Evolutionary conservation across 2,888 invertebrate species (phyloP).

Genomic region (Antitype chi): DNA sequence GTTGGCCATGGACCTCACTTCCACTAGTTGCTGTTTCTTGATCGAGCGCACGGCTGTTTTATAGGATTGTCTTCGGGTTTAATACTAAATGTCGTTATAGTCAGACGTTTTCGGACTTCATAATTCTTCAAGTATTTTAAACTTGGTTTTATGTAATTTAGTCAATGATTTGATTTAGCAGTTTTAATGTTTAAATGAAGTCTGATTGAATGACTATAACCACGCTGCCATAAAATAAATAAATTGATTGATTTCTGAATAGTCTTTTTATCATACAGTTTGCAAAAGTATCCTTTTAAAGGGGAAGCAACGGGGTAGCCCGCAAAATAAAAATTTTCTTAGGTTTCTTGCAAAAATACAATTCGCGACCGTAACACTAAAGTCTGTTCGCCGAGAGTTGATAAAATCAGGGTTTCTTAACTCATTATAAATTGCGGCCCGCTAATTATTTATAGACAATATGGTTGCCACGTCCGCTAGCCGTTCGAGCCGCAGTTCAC

Average conservation of each 20-base stretch:
- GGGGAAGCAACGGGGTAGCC: no score
- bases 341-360: no score
- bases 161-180: background rate
- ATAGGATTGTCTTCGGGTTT: constrained; percentile 74
- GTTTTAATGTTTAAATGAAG: background rate
- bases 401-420: no score
- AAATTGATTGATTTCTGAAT: constrained; percentile 47
- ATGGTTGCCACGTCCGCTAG: no score
- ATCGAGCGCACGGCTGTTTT: constrained; percentile 97
- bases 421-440: no score
- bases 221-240: constrained; percentile 32
- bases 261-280: no score
- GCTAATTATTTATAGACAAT: no score
- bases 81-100: constrained; percentile 71
- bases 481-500: no score
- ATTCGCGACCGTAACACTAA: no score
- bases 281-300: no score
- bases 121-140: background rate
- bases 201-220: constrained; percentile 47
- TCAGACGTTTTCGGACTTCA: constrained; percentile 34
- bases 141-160: background rate
- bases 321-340: no score
- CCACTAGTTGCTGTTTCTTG: constrained; percentile 98
- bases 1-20: constrained; percentile 98
- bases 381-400: no score